Evolutionary conservation across 2,113 vertebrate genomes (phyloP), one percentile per base, ranked within the genome.

Genomic region (Cyprinodon tularosa): DNA sequence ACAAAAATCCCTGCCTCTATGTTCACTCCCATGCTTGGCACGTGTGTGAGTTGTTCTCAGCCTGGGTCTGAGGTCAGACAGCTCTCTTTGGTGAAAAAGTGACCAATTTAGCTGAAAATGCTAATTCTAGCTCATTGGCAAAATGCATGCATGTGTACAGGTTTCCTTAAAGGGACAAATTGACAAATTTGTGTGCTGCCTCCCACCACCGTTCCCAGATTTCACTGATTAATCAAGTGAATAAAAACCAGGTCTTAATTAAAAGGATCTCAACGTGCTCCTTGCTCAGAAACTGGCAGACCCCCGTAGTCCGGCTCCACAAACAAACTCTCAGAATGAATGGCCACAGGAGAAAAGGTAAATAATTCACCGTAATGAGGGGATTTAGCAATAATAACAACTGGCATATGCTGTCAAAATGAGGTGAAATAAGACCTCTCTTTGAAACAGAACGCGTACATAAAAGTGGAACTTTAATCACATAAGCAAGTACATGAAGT

Each of bases 191-290:
- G 77, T 79, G 89, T 82, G 87, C 89, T 87, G 85, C 91, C 91
- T 93, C 90, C 91, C 88, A 84, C 90, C 71, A 84, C 89, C 71
- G 62, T 88, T 85, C 84, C 85, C 86, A 87, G 92, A 93, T 92
- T 92, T 91, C 87, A 88, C 90, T 91, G 89, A 94, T 94, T 93
- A 94, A 94, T 94, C 91, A 94, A 90, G 85, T 88, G 86, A 89
- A 91, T 88, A 90, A 91, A 91, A 93, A 90, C 78, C 88, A 85
- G 88, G 90, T 89, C 91, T 90, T 92, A 92, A 94, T 93, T 94
- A 92, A 94, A 94, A 88, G 86, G 84, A 86, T 89, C 77, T 91
- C 91, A 91, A 91, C 73, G 47, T 86, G 90, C 87, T 93, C 90
- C 90, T 84, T 76, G 88, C 87, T 75, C 86, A 75, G 81, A 87